Evolutionary conservation across 2,113 vertebrate genomes (phyloP).

Genomic region (Mesitornis unicolor): DNA sequence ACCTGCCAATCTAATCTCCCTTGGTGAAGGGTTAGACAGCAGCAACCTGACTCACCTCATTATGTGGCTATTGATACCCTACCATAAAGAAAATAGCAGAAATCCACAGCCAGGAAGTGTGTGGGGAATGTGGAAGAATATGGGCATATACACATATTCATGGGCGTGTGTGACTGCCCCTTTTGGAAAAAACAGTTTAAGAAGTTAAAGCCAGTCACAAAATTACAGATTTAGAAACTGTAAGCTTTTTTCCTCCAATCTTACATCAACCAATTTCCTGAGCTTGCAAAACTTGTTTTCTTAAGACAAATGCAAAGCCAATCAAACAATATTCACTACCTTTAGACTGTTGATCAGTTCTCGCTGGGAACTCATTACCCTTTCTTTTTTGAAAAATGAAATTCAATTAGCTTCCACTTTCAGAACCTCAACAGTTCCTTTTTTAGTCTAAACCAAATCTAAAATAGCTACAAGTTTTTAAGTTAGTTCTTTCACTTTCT

Average conservation of each 20-base stretch:
- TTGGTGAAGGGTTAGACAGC: background rate
- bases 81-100: background rate
- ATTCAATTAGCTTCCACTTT: background rate
- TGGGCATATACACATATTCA: fast-evolving
- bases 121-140: background rate
- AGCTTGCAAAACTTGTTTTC: background rate
- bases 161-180: background rate
- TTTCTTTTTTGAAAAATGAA: background rate
- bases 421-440: background rate
- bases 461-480: background rate
- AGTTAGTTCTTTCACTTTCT: background rate
- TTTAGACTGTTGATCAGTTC: background rate
- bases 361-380: background rate
- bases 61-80: background rate
- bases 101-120: background rate
- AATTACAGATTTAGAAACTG: background rate
- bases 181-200: background rate
- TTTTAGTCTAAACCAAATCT: background rate
- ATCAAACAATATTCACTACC: background rate
- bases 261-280: background rate
- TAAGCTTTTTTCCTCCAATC: background rate
- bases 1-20: background rate
- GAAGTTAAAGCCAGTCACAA: background rate
- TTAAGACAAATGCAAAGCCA: background rate
- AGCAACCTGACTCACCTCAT: background rate